A percentile compares a stretch with the other conserved stretches of the same genome.
Evolutionary conservation across 2,888 invertebrate genomes (phyloP).

Genomic region (Scaptomyza caliginosa): DNA sequence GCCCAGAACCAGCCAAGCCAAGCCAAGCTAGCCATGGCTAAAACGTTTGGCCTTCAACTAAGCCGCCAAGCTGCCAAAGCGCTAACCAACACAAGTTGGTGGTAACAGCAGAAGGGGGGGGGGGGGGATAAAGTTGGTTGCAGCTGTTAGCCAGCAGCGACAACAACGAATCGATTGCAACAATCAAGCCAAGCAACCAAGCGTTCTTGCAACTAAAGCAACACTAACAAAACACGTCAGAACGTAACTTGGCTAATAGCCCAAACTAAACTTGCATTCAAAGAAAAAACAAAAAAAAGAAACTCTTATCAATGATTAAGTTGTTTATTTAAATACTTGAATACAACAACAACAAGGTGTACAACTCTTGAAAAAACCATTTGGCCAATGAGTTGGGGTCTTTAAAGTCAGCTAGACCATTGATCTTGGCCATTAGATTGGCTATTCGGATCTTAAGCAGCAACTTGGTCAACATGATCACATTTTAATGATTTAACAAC

Average conservation of each 20-base stretch:
- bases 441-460: not conserved
- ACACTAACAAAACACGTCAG: conserved; percentile 12
- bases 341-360: too few species aligned
- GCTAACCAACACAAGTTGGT: conserved; percentile 7
- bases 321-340: too few species aligned
- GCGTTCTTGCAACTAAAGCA: conserved; percentile 39
- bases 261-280: not conserved
- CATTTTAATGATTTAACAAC: conserved; percentile 24
- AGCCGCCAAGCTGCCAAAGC: conserved; percentile 19
- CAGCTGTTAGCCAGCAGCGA: not conserved
- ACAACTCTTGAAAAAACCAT: not conserved
- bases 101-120: conserved; percentile 20
- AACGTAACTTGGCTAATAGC: conserved; percentile 29
- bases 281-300: too few species aligned
- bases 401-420: conserved; percentile 61
- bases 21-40: conserved; percentile 18
- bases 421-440: conserved; percentile 68
- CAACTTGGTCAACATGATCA: conserved; percentile 6
- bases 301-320: too few species aligned
- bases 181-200: conserved; percentile 52
- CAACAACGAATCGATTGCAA: conserved; percentile 38
- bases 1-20: conserved; percentile 46
- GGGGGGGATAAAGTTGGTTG: not conserved
- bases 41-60: conserved; percentile 29
- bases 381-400: not conserved